A percentile compares a stretch with the other conserved stretches of the same genome.
These are phyloP conservation scores for Synergus umbraculus DNA, from an alignment of 2,888 invertebrate genomes.

Conservation along the genomic window DNA sequence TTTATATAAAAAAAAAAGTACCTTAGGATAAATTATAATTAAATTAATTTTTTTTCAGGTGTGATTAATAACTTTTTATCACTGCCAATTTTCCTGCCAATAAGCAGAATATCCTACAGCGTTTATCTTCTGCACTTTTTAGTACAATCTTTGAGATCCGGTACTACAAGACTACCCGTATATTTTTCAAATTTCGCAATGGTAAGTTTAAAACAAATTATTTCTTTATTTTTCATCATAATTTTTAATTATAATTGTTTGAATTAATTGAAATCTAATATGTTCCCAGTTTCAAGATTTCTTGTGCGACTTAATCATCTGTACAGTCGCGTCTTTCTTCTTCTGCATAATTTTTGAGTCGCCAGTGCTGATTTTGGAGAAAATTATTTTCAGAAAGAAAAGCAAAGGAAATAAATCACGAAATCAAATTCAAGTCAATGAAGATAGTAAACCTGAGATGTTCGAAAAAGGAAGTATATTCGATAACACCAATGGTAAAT, in stretches of 20 bases:
- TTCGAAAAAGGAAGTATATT: neutral
- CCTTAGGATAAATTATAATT: neutral
- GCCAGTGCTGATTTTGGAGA: slow-evolving; percentile 15
- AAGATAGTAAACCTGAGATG: neutral
- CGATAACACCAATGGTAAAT: neutral
- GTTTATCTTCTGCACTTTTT: slow-evolving; percentile 56
- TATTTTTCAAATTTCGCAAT: slow-evolving; percentile 49
- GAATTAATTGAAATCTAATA: neutral
- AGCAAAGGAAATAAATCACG: neutral
- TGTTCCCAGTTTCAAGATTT: slow-evolving; percentile 43
- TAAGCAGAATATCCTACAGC: slow-evolving; percentile 58
- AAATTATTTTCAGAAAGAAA: neutral
- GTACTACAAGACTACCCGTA: slow-evolving; percentile 34
- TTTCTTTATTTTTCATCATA: neutral
- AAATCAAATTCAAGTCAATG: neutral
- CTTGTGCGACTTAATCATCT: slow-evolving; percentile 40
- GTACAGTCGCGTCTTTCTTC: slow-evolving; percentile 24
- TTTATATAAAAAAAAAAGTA: neutral
- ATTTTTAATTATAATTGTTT: neutral
- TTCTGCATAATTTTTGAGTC: slow-evolving; percentile 49
- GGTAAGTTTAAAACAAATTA: slow-evolving; percentile 43
- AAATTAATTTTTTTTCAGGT: slow-evolving; percentile 46
- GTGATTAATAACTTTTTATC: slow-evolving; percentile 54
- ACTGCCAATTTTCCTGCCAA: slow-evolving; percentile 54
- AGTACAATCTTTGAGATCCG: slow-evolving; percentile 47